phyloP scores from a whole-genome alignment of 2,113 vertebrate genomes.

The Paramisgurnus dabryanus region DNA sequence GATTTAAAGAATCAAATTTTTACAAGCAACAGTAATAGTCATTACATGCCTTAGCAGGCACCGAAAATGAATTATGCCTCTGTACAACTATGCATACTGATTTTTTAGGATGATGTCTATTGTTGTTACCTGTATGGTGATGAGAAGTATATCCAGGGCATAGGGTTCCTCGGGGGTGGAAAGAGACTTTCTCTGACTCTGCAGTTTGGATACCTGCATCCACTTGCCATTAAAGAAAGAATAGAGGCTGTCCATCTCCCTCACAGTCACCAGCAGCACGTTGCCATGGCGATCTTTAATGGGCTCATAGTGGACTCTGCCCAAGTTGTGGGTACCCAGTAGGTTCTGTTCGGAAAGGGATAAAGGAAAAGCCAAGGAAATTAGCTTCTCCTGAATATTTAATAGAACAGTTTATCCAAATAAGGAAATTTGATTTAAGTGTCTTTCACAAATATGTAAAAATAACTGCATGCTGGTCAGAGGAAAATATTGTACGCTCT shows the following conservation, averaged over 20 bases:
- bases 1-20: background rate
- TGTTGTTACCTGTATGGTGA: conserved; percentile 90
- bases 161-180: conserved; percentile 97
- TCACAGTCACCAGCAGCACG: conserved; percentile 88
- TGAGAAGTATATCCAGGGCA: conserved; percentile 93
- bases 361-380: conserved; percentile 23
- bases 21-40: background rate
- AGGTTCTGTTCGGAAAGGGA: conserved; percentile 80
- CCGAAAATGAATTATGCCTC: background rate
- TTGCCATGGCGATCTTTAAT: conserved; percentile 97
- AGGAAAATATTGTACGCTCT: conserved; percentile 30
- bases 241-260: conserved; percentile 87
- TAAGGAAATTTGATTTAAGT: too few species aligned
- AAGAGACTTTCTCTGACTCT: conserved; percentile 97
- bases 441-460: too few species aligned
- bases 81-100: background rate
- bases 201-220: conserved; percentile 94
- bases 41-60: background rate
- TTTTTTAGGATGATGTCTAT: background rate
- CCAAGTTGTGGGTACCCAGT: conserved; percentile 93
- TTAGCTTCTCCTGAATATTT: background rate
- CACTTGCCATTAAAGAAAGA: conserved; percentile 92
- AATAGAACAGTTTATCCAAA: too few species aligned
- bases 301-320: conserved; percentile 92
- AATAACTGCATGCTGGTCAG: background rate